Conservation (phyloP, 1,140 invertebrate genomes). For the Xylocopa sonorina region DNA sequence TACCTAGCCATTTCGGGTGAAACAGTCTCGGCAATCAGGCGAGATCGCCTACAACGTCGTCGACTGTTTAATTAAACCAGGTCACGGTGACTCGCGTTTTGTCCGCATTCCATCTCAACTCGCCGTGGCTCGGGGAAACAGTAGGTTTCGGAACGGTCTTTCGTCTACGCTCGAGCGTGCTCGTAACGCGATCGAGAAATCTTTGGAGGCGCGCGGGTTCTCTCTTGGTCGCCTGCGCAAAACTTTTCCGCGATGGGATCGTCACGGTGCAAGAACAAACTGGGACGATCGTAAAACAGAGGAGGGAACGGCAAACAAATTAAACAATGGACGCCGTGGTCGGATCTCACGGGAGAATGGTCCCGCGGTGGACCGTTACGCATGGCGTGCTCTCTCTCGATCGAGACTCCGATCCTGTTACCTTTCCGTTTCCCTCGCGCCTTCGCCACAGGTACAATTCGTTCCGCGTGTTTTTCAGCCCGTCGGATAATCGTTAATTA, state of each 20-base stretch:
- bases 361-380: conserved; percentile 26
- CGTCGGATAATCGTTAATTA: conserved; percentile 63
- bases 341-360: conserved; percentile 24
- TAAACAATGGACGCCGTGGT: conserved; percentile 22
- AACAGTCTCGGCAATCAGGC: conserved; percentile 5
- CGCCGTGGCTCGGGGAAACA: background rate
- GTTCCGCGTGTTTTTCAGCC: conserved; percentile 25
- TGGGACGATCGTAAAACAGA: background rate
- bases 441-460: conserved; percentile 21
- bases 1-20: conserved; percentile 20
- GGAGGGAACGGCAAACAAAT: conserved; percentile 20
- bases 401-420: conserved; percentile 47
- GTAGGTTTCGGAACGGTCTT: too few species aligned
- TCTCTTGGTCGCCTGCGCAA: too few species aligned
- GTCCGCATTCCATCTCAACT: background rate
- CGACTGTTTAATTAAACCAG: conserved; percentile 27
- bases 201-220: too few species aligned
- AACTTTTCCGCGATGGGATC: too few species aligned
- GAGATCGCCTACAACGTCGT: background rate
- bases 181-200: too few species aligned
- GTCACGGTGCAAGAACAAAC: background rate
- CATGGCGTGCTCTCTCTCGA: conserved; percentile 36
- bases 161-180: too few species aligned
- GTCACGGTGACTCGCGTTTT: conserved; percentile 31
- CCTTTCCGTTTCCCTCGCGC: background rate